A percentile compares a stretch with the other conserved stretches of the same genome.
Evolutionary conservation across 2,888 invertebrate species (phyloP).

Genomic region (Cephus pygmeus): DNA sequence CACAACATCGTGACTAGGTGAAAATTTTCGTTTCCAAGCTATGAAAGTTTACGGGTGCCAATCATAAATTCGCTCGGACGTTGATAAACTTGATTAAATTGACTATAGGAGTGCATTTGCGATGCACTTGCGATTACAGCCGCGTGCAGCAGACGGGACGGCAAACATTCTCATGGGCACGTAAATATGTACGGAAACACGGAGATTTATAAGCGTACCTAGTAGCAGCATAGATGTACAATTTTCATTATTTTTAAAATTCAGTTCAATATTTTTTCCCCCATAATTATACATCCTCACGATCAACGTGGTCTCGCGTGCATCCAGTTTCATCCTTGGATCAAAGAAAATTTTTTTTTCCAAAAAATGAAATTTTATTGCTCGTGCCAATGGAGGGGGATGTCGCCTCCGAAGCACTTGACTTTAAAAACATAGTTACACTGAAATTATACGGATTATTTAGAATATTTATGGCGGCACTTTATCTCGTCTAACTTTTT

Average conservation of each 20-base stretch:
- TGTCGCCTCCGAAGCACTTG: neutral
- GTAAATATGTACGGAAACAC: neutral
- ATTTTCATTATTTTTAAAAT: neutral
- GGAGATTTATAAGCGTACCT: neutral
- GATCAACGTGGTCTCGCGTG: too few species aligned
- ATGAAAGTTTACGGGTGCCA: neutral
- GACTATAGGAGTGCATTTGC: neutral
- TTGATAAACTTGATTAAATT: neutral
- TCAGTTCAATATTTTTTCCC: neutral
- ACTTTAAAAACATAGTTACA: neutral
- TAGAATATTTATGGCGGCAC: neutral
- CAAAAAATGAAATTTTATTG: neutral
- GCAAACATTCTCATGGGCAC: neutral
- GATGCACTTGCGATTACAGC: neutral
- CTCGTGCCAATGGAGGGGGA: neutral
- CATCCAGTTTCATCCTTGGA: too few species aligned
- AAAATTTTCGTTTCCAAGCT: neutral
- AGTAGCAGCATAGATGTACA: neutral
- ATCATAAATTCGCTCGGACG: neutral
- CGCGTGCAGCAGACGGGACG: neutral
- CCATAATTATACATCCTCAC: too few species aligned
- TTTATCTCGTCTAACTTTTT: neutral
- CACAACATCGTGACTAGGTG: neutral
- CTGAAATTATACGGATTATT: neutral
- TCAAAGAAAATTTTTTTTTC: too few species aligned